Base-by-base conservation (phyloP, 64 coral and sea anemone species). In the Platygyra sinensis region DNA sequence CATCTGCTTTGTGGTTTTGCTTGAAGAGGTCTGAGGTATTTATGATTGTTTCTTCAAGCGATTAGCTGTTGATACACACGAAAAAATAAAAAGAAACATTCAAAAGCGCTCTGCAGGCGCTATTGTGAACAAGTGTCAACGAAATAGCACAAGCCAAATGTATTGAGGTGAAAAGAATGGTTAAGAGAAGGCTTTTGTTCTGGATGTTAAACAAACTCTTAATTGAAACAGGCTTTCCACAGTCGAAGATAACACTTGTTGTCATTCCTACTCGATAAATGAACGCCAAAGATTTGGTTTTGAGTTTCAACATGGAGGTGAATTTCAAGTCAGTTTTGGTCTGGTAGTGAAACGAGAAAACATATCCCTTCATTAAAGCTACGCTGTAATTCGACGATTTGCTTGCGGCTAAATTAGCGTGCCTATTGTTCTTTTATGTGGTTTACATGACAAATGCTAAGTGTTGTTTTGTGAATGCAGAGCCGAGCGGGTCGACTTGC, bases 401-500 rank as follows among this genome's bases (percentile, higher is more conserved):
- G 63, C 36, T 69, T 50, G 81, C 49, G 7, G 22, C 13, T 24
- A 49, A 50, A 72, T 85, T 85, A 85, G 38, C 62, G 69, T 85
- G 22, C 51, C 24, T 46, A 51, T 85, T 67, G 63, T 71, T 85
- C 63, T 12, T 69, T 69, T 9, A 50, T 24, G 36, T 50, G 9
- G 5, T 13, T 9, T 46, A 32, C 14, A 42, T 2, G 15, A 50
- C 15, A 51, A 65, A 85, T 49, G 81, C 81, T 71, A 51, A 71
- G 20, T 85, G 42, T 30, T 13, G 62, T 69, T 42, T 71, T 85
- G n/a, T 27, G 20, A 71, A 17, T 0, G 19, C 54, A 16, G 54
- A 57, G 54, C 54, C 1, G 54, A 57, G 12, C 54, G 52, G 33
- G 32, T n/a, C 52, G 14, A 15, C 18, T 52, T 49, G 32, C 22